These are phyloP conservation scores for Eubasilissa regina DNA, from an alignment of 1,140 invertebrate species.

Conservation along the genomic window DNA sequence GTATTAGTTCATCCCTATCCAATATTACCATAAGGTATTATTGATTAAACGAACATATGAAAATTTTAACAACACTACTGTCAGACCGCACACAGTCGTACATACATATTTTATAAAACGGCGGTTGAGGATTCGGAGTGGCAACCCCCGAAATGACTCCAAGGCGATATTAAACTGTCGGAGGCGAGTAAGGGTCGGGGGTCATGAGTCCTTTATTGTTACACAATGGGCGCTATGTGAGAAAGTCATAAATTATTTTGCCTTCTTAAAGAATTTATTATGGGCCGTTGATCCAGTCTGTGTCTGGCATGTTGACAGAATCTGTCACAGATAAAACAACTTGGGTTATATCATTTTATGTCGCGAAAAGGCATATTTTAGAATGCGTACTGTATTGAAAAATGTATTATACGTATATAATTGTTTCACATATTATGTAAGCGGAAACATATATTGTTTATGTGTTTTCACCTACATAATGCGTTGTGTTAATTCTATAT, in stretches of 20 bases:
- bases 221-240: conserved; percentile 55
- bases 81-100: too few relatives aligned
- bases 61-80: too few relatives aligned
- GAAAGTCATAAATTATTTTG: conserved; percentile 58
- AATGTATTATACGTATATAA: too few relatives aligned
- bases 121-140: conserved; percentile 1
- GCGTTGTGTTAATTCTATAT: too few relatives aligned
- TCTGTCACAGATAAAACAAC: conserved; percentile 50
- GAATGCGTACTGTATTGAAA: too few relatives aligned
- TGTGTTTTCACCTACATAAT: too few relatives aligned
- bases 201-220: conserved; percentile 38
- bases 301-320: conserved; percentile 56
- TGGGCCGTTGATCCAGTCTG: conserved; percentile 41
- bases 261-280: conserved; percentile 45
- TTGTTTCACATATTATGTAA: too few relatives aligned
- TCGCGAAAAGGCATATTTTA: too few relatives aligned
- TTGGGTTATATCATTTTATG: conserved; percentile 24
- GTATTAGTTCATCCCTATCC: too few relatives aligned
- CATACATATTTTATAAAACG: background rate
- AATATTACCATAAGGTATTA: too few relatives aligned
- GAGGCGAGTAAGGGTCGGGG: conserved; percentile 12
- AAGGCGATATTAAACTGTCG: conserved; percentile 24
- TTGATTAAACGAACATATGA: too few relatives aligned
- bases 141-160: conserved; percentile 4
- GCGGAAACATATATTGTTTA: too few relatives aligned